These are phyloP conservation scores for Acleris holmiana DNA, from an alignment of 2,888 invertebrate species.

Conservation along the genomic window DNA sequence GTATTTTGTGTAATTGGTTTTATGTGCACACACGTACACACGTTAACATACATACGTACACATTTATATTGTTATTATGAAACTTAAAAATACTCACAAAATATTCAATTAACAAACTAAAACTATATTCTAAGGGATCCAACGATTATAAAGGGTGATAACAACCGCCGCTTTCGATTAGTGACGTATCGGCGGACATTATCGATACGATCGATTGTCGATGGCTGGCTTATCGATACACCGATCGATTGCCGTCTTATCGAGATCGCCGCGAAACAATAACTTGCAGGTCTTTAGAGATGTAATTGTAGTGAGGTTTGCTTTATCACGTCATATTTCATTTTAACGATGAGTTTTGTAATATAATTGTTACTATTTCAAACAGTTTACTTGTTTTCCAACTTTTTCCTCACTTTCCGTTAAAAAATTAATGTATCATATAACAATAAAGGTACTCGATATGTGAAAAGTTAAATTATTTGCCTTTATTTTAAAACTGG, in stretches of 20 bases:
- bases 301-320: conserved; percentile 11
- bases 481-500: too few species aligned
- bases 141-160: conserved; percentile 78
- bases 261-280: conserved; percentile 72
- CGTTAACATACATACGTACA: too few species aligned
- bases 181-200: conserved; percentile 73
- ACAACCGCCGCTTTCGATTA: conserved; percentile 70
- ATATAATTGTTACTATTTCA: too few species aligned
- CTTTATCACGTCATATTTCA: not conserved
- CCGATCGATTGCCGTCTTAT: conserved; percentile 71
- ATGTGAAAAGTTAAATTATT: too few species aligned
- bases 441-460: too few species aligned
- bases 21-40: too few species aligned
- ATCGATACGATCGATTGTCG: conserved; percentile 51
- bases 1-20: too few species aligned
- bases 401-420: too few species aligned
- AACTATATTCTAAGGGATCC: conserved; percentile 51
- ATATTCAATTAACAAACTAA: conserved; percentile 48
- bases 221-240: conserved; percentile 55
- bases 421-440: too few species aligned
- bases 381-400: too few species aligned
- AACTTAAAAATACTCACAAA: conserved; percentile 41
- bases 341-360: too few species aligned
- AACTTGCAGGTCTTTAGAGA: conserved; percentile 56
- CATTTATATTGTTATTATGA: too few species aligned